Conservation (phyloP, 1,140 invertebrate species). For the Drosophila pectinifera region DNA sequence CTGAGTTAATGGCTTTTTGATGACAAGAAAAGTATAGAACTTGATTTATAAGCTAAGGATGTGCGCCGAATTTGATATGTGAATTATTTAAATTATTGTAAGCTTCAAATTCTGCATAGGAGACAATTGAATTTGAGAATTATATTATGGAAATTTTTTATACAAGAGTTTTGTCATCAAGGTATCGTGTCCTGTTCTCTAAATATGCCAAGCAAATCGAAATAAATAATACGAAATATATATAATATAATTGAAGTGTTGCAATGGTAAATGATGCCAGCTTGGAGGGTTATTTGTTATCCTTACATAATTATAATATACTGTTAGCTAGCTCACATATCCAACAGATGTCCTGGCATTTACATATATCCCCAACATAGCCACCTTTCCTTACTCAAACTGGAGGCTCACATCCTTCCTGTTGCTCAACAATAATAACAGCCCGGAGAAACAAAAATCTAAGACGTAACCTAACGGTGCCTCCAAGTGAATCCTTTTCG, state of each 20-base stretch:
- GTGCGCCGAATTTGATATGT: background rate
- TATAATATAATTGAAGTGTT: too few relatives aligned
- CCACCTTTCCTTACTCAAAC: background rate
- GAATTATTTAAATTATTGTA: background rate
- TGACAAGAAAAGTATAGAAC: background rate
- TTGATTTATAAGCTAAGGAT: slow-evolving; percentile 6
- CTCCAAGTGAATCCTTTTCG: slow-evolving; percentile 55
- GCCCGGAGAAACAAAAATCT: slow-evolving; percentile 16
- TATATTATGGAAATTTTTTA: background rate
- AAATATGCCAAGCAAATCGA: too few relatives aligned
- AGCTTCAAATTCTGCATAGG: background rate
- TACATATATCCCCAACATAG: slow-evolving; percentile 25
- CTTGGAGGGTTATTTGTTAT: background rate
- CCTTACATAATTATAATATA: background rate
- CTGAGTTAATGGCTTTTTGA: background rate
- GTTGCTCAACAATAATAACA: slow-evolving; percentile 1
- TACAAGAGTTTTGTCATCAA: too few relatives aligned
- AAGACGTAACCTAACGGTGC: slow-evolving; percentile 63
- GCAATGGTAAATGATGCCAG: too few relatives aligned
- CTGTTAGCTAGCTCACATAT: background rate
- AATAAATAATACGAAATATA: too few relatives aligned
- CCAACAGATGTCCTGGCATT: slow-evolving; percentile 31
- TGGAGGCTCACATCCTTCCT: slow-evolving; percentile 11
- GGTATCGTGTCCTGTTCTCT: too few relatives aligned
- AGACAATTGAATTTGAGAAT: background rate